Conservation (phyloP, 2,113 vertebrate species). For the Aspidoscelis tigris region DNA sequence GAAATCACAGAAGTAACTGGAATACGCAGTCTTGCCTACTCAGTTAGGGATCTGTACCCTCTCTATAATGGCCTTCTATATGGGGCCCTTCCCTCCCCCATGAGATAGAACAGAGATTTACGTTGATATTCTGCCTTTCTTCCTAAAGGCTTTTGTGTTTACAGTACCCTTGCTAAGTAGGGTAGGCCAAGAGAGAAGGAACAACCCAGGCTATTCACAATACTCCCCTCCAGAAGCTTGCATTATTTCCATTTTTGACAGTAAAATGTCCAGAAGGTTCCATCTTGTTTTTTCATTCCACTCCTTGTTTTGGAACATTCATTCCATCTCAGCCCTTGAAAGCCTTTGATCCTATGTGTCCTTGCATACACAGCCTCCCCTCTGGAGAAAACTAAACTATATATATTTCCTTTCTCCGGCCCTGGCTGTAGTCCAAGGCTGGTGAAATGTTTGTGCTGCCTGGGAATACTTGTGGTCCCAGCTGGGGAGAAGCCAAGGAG, state of each 20-base stretch:
- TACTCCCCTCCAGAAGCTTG: background rate
- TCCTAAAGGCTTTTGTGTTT: background rate
- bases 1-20: too few relatives aligned
- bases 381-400: background rate
- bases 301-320: background rate
- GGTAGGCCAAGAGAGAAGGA: background rate
- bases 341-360: background rate
- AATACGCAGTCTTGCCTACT: too few relatives aligned
- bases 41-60: too few relatives aligned
- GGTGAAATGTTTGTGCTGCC: slow-evolving; percentile 18
- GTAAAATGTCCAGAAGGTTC: background rate
- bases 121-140: background rate
- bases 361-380: background rate
- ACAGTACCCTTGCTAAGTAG: background rate
- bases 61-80: too few relatives aligned
- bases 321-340: background rate
- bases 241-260: background rate
- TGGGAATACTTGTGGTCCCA: slow-evolving; percentile 20
- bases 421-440: slow-evolving; percentile 1
- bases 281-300: background rate
- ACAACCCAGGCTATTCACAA: background rate
- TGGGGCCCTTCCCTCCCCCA: too few relatives aligned
- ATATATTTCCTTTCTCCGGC: slow-evolving; percentile 20
- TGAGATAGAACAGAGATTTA: background rate
- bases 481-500: slow-evolving; percentile 16